Evolutionary conservation across 2,888 invertebrate genomes (phyloP), one percentile per base, ranked within the genome.

Genomic region (Syritta pipiens): DNA sequence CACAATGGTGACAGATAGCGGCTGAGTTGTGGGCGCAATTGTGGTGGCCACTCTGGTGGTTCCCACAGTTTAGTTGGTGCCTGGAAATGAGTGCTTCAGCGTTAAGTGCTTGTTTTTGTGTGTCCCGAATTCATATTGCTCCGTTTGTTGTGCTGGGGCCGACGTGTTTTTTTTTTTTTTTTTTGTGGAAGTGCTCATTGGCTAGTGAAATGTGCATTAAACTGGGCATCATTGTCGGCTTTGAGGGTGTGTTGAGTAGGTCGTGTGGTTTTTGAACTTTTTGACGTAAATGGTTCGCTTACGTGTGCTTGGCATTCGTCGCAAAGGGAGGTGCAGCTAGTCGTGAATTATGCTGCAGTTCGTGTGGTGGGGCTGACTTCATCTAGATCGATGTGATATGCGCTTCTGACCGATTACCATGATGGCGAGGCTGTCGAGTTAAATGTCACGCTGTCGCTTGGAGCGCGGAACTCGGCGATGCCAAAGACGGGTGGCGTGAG

Each of bases 1-100:
- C 44, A 65, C 75, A 69, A 53, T 53, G 69, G 69, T 71, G 76
- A 77, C 76, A 63, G 51, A 69, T 69, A 60, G 28, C 51, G 28
- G 57, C 62, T 63, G 57, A 55, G 51, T 76, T 69, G 76, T 63
- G 57, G 63, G 37, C 57, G 51, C 76, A 63, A 46, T 46, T 69
- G 46, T 53, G 37, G 71, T 77, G 60, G 72, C 59, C 77, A 77
- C 12, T n/a, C n/a, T 28, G 35, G 60, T 24, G 37, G 55, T 79
- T 79, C 72, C 77, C 77, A 79, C 65, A 60, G 24, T 35, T 12
- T 32, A 22, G 2, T n/a, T n/a, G 14, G 12, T 12, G 22, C 3
- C 37, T 35, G 9, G 12, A 75, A 75, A 55, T 48, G 28, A 48
- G 53, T 35, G 32, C 60, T 35, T 40, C 14, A 75, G 40, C 67